phyloP scores from a whole-genome alignment of 2,113 vertebrate species.

The Diadophis punctatus region DNA sequence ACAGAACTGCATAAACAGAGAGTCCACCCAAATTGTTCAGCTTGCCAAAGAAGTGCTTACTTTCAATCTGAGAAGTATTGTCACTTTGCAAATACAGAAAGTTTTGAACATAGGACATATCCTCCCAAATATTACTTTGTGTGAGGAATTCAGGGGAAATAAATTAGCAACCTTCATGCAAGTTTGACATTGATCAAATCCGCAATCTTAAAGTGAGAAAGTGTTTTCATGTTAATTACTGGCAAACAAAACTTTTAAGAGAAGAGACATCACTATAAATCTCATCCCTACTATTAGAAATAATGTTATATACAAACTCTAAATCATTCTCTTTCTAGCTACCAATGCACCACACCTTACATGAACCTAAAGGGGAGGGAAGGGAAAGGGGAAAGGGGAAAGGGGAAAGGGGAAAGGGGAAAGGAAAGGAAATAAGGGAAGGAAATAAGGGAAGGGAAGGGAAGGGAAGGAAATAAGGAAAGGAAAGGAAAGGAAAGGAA shows the following conservation, averaged over 20 bases:
- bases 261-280: neutral
- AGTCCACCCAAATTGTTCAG: conserved; percentile 3
- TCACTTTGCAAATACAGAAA: neutral
- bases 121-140: neutral
- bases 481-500: neutral
- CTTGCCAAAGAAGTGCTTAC: conserved; percentile 20
- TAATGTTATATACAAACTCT: neutral
- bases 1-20: neutral
- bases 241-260: neutral
- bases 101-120: conserved; percentile 14
- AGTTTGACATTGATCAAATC: neutral
- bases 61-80: neutral
- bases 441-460: neutral
- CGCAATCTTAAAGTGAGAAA: conserved; percentile 3
- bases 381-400: too few relatives aligned
- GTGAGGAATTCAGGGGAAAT: conserved; percentile 1
- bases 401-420: neutral
- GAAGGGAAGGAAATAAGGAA: too few relatives aligned
- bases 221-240: neutral
- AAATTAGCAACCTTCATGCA: neutral
- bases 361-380: neutral
- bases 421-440: accelerated
- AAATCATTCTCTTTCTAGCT: conserved; percentile 10
- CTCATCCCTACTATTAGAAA: conserved; percentile 17
- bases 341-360: neutral